Percentiles rank a stretch among this genome's conserved stretches.
These are phyloP conservation scores for Petroica traversi DNA, from an alignment of 2,113 vertebrate genomes.

Conservation along the genomic window DNA sequence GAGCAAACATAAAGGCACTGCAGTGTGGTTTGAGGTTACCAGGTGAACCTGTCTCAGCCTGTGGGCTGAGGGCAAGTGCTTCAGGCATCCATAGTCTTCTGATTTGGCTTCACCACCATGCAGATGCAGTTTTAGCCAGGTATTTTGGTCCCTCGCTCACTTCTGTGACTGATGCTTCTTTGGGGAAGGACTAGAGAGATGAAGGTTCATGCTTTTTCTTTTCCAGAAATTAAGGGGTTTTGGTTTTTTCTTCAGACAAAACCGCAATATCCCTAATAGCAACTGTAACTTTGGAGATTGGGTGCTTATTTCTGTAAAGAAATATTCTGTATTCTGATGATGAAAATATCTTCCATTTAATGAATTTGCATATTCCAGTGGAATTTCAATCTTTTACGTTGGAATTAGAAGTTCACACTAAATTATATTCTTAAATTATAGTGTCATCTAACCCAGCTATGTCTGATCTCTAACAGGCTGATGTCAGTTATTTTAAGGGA, in stretches of 20 bases:
- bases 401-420: constrained; percentile 28
- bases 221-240: background rate
- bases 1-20: background rate
- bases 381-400: constrained; percentile 50
- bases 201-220: background rate
- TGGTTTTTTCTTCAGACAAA: background rate
- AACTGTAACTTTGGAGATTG: constrained; percentile 43
- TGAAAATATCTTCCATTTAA: constrained; percentile 57
- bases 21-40: background rate
- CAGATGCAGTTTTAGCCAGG: background rate
- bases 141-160: rapidly evolving
- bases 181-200: background rate
- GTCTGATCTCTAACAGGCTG: constrained; percentile 7
- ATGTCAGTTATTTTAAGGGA: constrained; percentile 26
- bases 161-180: background rate
- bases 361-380: constrained; percentile 32
- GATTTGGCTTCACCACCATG: background rate
- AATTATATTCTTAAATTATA: constrained; percentile 48
- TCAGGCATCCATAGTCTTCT: background rate
- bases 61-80: background rate
- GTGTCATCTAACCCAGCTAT: constrained; percentile 1
- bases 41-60: background rate
- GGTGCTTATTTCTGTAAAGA: constrained; percentile 62
- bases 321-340: constrained; percentile 41
- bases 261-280: constrained; percentile 1